phyloP scores from a whole-genome alignment of 2,888 invertebrate species.

The Toxonevra muliebris region DNA sequence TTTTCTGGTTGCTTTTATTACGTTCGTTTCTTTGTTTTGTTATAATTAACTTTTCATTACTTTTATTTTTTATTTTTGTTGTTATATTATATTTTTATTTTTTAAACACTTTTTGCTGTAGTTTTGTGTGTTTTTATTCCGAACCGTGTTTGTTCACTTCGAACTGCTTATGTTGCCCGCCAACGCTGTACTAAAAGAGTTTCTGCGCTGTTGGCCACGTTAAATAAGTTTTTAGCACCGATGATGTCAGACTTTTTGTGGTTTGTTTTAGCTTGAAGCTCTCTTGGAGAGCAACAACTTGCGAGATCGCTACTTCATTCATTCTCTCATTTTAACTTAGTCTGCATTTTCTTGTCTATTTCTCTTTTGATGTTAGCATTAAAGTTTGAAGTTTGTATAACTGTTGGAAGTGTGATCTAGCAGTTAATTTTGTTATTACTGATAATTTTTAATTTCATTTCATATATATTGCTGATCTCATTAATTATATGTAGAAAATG shows the following conservation, averaged over 20 bases:
- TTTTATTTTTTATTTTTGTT: neutral
- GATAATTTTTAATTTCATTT: too few species aligned
- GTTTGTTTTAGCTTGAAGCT: neutral
- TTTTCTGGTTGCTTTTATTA: constrained; percentile 25
- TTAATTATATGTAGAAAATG: too few species aligned
- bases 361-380: too few species aligned
- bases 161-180: constrained; percentile 60
- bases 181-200: constrained; percentile 64
- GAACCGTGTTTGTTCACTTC: constrained; percentile 24
- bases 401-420: too few species aligned
- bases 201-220: constrained; percentile 47
- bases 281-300: too few species aligned
- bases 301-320: too few species aligned
- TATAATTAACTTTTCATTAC: constrained; percentile 5
- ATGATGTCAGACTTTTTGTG: constrained; percentile 52
- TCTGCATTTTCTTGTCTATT: too few species aligned
- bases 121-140: constrained; percentile 30
- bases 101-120: constrained; percentile 34
- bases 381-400: too few species aligned
- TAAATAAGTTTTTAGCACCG: constrained; percentile 54
- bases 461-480: too few species aligned
- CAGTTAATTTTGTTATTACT: too few species aligned
- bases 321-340: too few species aligned
- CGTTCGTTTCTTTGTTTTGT: constrained; percentile 22
- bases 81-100: neutral